These are phyloP conservation scores for Glareola pratincola DNA, from an alignment of 2,113 vertebrate genomes.

Conservation along the genomic window DNA sequence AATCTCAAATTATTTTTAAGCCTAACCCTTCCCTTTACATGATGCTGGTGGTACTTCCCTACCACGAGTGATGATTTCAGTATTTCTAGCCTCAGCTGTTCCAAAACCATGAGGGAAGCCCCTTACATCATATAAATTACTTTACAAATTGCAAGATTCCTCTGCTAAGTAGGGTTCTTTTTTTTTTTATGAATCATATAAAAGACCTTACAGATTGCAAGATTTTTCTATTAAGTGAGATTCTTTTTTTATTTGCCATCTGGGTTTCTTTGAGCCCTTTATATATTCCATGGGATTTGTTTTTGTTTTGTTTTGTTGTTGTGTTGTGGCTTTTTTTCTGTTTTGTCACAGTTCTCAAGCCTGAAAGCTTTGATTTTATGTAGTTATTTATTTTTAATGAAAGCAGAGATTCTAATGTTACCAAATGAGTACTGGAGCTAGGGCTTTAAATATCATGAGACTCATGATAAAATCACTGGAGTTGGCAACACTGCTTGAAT, in stretches of 20 bases:
- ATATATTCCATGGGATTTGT: not conserved
- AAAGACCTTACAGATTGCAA: not conserved
- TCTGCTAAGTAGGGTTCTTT: not conserved
- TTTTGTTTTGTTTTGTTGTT: not conserved
- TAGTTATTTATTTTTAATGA: constrained; percentile 56
- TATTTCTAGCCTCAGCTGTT: not conserved
- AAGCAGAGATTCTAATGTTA: constrained; percentile 32
- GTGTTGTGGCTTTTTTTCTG: not conserved
- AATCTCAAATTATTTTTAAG: not conserved
- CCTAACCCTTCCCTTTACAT: not conserved
- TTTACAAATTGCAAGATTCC: not conserved
- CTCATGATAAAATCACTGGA: constrained; percentile 46
- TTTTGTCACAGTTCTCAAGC: not conserved
- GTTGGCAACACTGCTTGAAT: constrained; percentile 45
- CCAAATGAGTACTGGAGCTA: constrained; percentile 14
- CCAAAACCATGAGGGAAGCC: not conserved
- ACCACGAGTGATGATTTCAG: not conserved
- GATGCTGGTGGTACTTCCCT: not conserved
- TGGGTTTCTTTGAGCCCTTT: not conserved
- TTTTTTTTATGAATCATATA: not conserved
- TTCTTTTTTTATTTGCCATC: not conserved
- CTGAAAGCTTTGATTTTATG: constrained; percentile 48
- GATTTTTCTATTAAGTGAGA: not conserved
- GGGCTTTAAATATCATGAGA: constrained; percentile 41
- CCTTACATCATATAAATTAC: not conserved